Evolutionary conservation across 92 coral and sea anemone genomes (phyloP).

Genomic region (Paragorgia papillata): DNA sequence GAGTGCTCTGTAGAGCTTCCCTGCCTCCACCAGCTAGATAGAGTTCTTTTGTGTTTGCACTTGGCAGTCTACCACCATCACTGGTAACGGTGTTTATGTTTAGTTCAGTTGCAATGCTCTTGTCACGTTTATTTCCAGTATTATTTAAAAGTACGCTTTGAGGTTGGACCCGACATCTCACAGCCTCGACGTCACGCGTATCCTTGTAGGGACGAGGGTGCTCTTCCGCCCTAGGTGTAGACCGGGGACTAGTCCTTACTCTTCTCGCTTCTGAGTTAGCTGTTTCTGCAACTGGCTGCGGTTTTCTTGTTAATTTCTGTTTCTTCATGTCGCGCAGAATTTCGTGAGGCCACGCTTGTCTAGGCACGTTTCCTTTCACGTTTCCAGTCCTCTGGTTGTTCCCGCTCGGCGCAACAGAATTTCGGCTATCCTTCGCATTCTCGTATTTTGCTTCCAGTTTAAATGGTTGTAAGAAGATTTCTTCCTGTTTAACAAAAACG

Average conservation of each 20-base stretch:
- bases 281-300: background rate
- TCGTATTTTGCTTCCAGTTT: constrained; percentile 9
- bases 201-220: no score
- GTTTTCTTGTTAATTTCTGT: background rate
- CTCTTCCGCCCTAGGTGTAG: background rate
- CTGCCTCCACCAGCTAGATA: constrained; percentile 11
- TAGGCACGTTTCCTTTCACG: constrained; percentile 1
- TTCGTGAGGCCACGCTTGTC: constrained; percentile 40
- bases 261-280: background rate
- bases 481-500: constrained; percentile 57
- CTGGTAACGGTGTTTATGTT: constrained; percentile 31
- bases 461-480: constrained; percentile 69
- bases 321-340: constrained; percentile 22
- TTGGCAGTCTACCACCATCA: constrained; percentile 9
- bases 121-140: background rate
- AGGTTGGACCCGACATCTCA: no score
- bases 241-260: background rate
- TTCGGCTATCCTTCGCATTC: background rate
- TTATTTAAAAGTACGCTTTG: no score
- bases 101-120: background rate
- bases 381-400: background rate
- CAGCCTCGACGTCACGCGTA: no score
- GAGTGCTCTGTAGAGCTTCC: constrained; percentile 46
- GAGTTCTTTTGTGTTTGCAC: constrained; percentile 36
- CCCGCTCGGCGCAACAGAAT: background rate